Conservation (phyloP, 2,888 invertebrate species). For the Eudasyphora cyanicolor region DNA sequence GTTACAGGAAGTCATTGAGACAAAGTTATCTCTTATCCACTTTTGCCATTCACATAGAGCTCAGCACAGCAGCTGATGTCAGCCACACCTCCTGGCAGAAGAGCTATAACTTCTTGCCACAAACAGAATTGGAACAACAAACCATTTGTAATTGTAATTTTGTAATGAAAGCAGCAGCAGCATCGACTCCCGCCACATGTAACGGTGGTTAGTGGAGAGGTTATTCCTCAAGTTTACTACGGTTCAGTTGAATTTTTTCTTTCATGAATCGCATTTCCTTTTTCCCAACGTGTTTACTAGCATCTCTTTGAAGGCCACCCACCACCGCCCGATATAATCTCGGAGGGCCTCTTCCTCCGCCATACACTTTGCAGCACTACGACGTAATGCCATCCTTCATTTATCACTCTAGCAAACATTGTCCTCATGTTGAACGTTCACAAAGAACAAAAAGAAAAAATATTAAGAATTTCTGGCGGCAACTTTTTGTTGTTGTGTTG, state of each 20-base stretch:
- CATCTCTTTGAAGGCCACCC: background rate
- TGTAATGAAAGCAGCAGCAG: conserved; percentile 1
- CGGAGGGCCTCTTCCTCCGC: background rate
- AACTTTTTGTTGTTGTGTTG: conserved; percentile 46
- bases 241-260: conserved; percentile 8
- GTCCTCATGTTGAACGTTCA: conserved; percentile 16
- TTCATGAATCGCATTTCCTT: conserved; percentile 21
- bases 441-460: conserved; percentile 8
- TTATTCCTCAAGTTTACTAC: conserved; percentile 6
- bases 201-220: background rate
- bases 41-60: background rate
- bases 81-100: background rate
- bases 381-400: conserved; percentile 22
- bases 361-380: background rate
- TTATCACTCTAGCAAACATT: conserved; percentile 29
- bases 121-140: conserved; percentile 16
- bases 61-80: conserved; percentile 2
- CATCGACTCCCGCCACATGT: background rate
- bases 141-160: conserved; percentile 49
- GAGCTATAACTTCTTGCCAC: conserved; percentile 6
- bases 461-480: conserved; percentile 51
- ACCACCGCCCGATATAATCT: background rate
- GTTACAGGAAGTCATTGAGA: background rate
- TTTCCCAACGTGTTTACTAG: background rate
- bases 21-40: background rate